A percentile compares a stretch with the other conserved stretches of the same genome.
These are phyloP conservation scores for Notolepis coatsorum DNA, from an alignment of 2,797 vertebrate species.

Conservation along the genomic window DNA sequence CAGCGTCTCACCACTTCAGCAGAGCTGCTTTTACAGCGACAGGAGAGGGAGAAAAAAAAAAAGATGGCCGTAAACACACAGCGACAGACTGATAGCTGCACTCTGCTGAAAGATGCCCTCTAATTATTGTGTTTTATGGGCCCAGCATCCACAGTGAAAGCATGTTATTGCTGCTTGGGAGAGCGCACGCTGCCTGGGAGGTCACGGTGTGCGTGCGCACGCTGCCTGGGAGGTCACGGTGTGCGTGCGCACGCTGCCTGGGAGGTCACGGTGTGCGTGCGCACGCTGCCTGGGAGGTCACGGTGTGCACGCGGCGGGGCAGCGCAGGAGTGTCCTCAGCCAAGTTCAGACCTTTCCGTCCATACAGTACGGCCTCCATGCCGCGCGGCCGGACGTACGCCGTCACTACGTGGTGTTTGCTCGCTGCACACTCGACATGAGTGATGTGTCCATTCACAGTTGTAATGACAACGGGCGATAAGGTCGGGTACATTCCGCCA, in stretches of 20 bases:
- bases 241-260: conserved; percentile 33
- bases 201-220: conserved; percentile 47
- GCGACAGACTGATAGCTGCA: conserved; percentile 74
- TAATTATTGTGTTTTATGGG: conserved; percentile 76
- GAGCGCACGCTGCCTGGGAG: conserved; percentile 68
- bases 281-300: conserved; percentile 71
- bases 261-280: too few relatives aligned
- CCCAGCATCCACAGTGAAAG: conserved; percentile 66
- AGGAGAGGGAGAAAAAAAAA: too few relatives aligned
- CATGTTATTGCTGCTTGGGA: conserved; percentile 50
- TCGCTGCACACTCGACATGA: conserved; percentile 34
- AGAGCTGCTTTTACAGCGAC: conserved; percentile 55
- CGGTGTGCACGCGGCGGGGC: conserved; percentile 23
- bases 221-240: too few relatives aligned
- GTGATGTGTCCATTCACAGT: conserved; percentile 24
- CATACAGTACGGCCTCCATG: conserved; percentile 17
- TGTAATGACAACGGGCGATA: conserved; percentile 16
- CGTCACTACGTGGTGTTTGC: conserved; percentile 25
- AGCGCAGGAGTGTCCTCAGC: conserved; percentile 40
- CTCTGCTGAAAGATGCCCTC: conserved; percentile 70
- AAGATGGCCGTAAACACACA: conserved; percentile 71
- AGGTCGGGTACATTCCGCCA: conserved; percentile 8
- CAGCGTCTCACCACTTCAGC: conserved; percentile 46
- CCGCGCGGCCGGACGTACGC: background rate
- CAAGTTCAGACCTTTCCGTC: conserved; percentile 49